Percentiles rank a stretch among this genome's conserved stretches.
These are phyloP conservation scores for Toxostoma redivivum DNA, from an alignment of 2,113 vertebrate species.

Conservation along the genomic window DNA sequence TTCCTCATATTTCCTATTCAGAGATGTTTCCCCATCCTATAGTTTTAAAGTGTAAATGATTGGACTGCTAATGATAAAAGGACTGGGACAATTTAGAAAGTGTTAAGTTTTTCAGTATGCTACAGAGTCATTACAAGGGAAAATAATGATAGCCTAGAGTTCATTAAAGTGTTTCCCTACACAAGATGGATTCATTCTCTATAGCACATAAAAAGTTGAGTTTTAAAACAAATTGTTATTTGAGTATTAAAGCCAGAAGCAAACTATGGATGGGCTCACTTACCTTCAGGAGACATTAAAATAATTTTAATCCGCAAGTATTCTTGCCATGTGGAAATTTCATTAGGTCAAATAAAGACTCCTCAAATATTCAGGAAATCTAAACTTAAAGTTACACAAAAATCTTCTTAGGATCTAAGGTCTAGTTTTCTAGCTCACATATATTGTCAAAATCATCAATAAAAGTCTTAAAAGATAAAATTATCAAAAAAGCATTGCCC, in stretches of 20 bases:
- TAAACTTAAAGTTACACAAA: background rate
- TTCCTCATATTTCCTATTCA: background rate
- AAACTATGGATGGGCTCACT: background rate
- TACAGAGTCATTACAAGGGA: background rate
- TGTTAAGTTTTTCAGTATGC: background rate
- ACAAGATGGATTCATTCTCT: background rate
- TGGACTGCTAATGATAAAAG: background rate
- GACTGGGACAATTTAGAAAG: background rate
- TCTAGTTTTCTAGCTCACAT: background rate
- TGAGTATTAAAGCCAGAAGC: background rate
- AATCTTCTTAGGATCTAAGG: background rate
- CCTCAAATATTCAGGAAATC: background rate
- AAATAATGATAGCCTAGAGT: background rate
- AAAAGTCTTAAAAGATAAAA: background rate
- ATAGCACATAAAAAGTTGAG: background rate
- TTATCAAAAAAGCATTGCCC: background rate
- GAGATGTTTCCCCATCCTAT: background rate
- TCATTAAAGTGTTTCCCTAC: background rate
- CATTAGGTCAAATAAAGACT: background rate
- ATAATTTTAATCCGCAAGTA: background rate
- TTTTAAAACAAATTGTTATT: background rate
- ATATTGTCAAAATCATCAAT: background rate
- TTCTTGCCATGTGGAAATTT: background rate
- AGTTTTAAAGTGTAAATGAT: background rate
- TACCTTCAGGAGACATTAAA: background rate